Evolutionary conservation across 2,888 invertebrate species (phyloP).

Genomic region (Drosophila gaucha): DNA sequence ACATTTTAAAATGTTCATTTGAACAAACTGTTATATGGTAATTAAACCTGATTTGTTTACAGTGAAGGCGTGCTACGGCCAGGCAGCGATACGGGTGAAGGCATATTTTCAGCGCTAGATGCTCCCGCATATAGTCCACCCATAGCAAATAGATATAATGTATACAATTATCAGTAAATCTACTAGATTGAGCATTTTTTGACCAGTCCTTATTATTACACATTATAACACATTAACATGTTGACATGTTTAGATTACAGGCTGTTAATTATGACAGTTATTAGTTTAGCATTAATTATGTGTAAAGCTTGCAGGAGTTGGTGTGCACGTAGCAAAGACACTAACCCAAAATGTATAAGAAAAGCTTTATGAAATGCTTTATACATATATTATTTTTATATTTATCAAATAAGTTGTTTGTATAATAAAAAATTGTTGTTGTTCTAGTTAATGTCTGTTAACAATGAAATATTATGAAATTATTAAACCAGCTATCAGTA

Average conservation of each 20-base stretch:
- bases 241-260: neutral
- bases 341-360: neutral
- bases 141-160: neutral
- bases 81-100: conserved; percentile 30
- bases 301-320: conserved; percentile 17
- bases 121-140: conserved; percentile 26
- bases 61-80: conserved; percentile 40
- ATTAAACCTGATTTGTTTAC: neutral
- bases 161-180: conserved; percentile 7
- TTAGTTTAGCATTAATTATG: neutral
- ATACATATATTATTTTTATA: neutral
- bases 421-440: neutral
- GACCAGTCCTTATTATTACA: neutral
- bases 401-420: neutral
- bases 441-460: neutral
- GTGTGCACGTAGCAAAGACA: neutral
- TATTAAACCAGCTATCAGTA: neutral
- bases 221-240: neutral
- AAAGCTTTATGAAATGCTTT: neutral
- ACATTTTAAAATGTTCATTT: neutral
- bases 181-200: neutral
- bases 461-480: neutral
- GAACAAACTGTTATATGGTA: neutral
- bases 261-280: neutral
- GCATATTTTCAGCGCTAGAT: conserved; percentile 29